Percentiles rank a stretch among this genome's conserved stretches.
These are phyloP conservation scores for Chiloscyllium plagiosum DNA, from an alignment of 2,113 vertebrate genomes.

Conservation along the genomic window DNA sequence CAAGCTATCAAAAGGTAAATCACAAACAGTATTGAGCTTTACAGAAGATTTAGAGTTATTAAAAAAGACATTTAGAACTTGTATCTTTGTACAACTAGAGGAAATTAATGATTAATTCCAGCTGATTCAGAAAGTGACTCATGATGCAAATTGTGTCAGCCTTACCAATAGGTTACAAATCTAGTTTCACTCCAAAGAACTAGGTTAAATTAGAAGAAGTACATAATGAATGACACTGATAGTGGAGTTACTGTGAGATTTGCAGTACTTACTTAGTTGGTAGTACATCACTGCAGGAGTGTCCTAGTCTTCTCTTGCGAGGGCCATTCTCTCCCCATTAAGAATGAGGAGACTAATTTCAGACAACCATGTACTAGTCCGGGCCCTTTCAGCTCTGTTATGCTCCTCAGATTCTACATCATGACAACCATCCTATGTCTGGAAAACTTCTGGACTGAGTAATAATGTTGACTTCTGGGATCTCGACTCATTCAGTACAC, in stretches of 20 bases:
- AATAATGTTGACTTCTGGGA: not conserved
- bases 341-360: no score
- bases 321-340: no score
- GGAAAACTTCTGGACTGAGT: not conserved
- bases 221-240: no score
- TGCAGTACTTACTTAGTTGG: no score
- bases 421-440: not conserved
- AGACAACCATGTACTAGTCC: no score
- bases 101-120: not conserved
- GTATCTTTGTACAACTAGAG: not conserved
- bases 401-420: not conserved
- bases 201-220: not conserved
- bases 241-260: no score
- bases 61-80: not conserved
- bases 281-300: no score
- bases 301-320: no score
- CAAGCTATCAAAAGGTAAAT: not conserved
- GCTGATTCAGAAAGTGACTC: not conserved
- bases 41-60: not conserved
- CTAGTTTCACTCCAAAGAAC: not conserved
- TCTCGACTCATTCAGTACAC: not conserved
- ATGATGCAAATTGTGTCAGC: not conserved
- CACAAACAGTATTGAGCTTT: not conserved
- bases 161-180: not conserved
- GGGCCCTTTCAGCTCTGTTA: no score